Evolutionary conservation across 2,797 vertebrate species (phyloP), one percentile per base, ranked within the genome.

Genomic region (Gymnothorax javanicus): DNA sequence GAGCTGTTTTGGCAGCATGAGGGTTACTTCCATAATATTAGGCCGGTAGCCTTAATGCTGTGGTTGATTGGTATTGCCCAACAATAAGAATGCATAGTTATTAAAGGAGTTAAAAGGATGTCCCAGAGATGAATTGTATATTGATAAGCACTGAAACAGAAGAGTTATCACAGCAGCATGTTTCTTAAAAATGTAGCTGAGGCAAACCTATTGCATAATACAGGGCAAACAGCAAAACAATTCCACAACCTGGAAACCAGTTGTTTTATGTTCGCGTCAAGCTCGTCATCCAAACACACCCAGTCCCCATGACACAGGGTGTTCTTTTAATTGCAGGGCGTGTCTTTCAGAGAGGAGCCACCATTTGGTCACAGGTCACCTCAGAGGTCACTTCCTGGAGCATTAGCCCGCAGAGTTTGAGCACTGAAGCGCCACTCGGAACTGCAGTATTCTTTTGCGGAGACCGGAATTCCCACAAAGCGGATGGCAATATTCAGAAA

Each of bases 301-400:
- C 58, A 58, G 23, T 60, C 25, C 9, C 23, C 23, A 20, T 12
- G 9, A 84, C 3, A 13, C 58, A 25, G 13, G 73, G 73, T 77
- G 73, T 33, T 13, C 7, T 13, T 84, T 9, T 64, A 50, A 60
- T 12, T 25, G 27, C 64, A 52, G 52, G 12, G 43, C 13, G 58
- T 27, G 54, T 64, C 27, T 11, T 0, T 62, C 60, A 17, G 7
- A 27, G 8, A 60, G 33, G 15, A 62, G 82, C 82, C 59, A 43
- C 60, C 23, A 2, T 67, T 67, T 7, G n/a, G 60, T 67, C 58
- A 62, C 43, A n/a, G 59, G 59, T 84, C 27, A 64, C 2, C 52
- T 50, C 60, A 64, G 33, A 64, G 83, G 83, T 33, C 60, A 8
- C n/a, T 67, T 84, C 83, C 83, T 43, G n/a, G 82, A 9, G 60